Base-by-base conservation (phyloP, 2,888 invertebrate species). In the Dusona sp. region DNA sequence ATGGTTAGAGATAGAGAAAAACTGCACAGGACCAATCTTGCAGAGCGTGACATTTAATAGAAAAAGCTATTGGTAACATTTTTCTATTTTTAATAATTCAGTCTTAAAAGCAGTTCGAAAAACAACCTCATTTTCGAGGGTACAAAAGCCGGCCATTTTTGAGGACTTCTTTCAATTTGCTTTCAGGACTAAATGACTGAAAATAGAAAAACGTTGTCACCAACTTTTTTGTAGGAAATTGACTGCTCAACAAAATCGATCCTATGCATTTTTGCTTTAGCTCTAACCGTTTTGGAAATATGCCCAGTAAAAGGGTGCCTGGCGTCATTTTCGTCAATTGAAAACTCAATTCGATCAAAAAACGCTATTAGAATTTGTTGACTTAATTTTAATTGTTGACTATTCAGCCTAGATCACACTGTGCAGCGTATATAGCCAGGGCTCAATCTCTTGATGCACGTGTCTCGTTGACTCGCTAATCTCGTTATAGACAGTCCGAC, bases 401-500 rank as follows among this genome's bases (percentile, higher is more conserved):
- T 4, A 48, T 16, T 4, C 57, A 16, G 61, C 16, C 11, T 65
- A 1, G 19, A 57, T 22, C 42, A 25, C 25, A 9, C 38, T 4
- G 19, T 9, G 13, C 13, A n/a, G 9, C 33, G 33, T 45, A 64
- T 77, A 75, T 70, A 57, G 19, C 45, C 11, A 68, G 13, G 54
- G 42, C 75, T 83, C 79, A 57, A 65, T 83, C 68, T 73, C 72
- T 83, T 75, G 38, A 42, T 78, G 61, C 77, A 77, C 79, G 65
- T 82, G 75, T 79, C 83, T 83, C 79, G n/a, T 42, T 72, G 73
- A 29, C 78, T 78, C 87, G 83, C 86, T 91, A 92, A 92, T 92
- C 92, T 91, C 90, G 90, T 92, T 92, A 92, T 90, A 91, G 90
- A 91, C 89, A 92, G 91, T 91, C 89, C 89, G 91, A 83, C 68